Conservation (phyloP, 2,797 vertebrate species). For the Poecilia velifera region DNA sequence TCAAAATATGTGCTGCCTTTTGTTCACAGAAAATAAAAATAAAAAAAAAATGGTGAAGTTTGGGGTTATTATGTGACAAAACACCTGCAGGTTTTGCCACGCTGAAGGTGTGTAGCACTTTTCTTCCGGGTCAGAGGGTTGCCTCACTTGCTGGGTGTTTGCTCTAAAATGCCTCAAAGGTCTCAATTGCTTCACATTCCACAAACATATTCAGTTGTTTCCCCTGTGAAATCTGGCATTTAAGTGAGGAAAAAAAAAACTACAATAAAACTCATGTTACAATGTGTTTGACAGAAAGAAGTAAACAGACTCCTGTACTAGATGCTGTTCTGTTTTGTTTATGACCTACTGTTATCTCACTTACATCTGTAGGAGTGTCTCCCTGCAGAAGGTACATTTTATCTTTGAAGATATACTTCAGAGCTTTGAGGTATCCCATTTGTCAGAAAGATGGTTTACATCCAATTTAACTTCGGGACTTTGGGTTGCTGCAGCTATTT, state of each 20-base stretch:
- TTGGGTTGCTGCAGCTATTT: constrained; percentile 9
- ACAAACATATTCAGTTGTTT: constrained; percentile 49
- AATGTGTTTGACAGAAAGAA: constrained; percentile 40
- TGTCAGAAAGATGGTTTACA: constrained; percentile 24
- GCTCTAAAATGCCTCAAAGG: constrained; percentile 17
- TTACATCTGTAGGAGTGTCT: constrained; percentile 16
- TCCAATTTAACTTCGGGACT: constrained; percentile 25
- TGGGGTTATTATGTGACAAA: not conserved
- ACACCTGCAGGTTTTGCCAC: constrained; percentile 22
- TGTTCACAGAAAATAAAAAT: not conserved
- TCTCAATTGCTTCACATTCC: too few species aligned
- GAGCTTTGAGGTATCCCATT: constrained; percentile 18
- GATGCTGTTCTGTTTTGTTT: constrained; percentile 31
- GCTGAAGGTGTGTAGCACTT: constrained; percentile 18
- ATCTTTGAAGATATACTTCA: constrained; percentile 6
- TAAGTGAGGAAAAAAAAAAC: constrained; percentile 29
- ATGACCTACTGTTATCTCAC: constrained; percentile 10
- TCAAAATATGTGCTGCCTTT: not conserved
- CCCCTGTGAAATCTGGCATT: constrained; percentile 35
- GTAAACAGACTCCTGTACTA: constrained; percentile 29
- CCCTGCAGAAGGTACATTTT: constrained; percentile 6
- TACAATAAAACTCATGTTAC: constrained; percentile 26
- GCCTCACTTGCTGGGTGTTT: constrained; percentile 45
- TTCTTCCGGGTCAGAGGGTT: constrained; percentile 32
- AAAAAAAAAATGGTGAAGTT: too few species aligned